A percentile compares a stretch with the other conserved stretches of the same genome.
These are phyloP conservation scores for Actinopyga echinites DNA, from an alignment of 53 echinoderm and acorn worm genomes.

Conservation along the genomic window DNA sequence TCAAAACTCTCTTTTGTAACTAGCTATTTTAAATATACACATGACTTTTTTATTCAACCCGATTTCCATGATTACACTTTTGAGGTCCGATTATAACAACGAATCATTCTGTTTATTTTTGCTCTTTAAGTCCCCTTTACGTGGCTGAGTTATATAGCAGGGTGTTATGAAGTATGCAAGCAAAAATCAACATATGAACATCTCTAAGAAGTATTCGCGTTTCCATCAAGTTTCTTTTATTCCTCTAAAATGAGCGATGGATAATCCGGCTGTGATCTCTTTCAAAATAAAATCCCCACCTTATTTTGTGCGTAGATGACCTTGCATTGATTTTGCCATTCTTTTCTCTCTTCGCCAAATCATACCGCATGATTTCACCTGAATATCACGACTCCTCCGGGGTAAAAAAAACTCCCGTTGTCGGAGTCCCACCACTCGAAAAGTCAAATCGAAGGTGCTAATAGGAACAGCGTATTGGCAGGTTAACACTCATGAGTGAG, in stretches of 20 bases:
- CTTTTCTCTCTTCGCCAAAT: constrained; percentile 14
- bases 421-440: constrained; percentile 1
- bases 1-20: too few relatives aligned
- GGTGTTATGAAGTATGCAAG: not conserved
- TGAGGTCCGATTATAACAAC: too few relatives aligned
- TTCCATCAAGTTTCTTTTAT: too few relatives aligned
- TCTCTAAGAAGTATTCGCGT: not conserved
- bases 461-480: constrained; percentile 20
- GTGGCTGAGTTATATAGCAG: too few relatives aligned
- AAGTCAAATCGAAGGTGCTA: constrained; percentile 31
- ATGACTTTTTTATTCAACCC: too few relatives aligned
- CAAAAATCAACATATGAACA: constrained; percentile 16
- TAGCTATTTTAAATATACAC: too few relatives aligned
- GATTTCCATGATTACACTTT: too few relatives aligned
- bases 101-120: too few relatives aligned
- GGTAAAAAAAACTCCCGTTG: constrained; percentile 28
- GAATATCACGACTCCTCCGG: constrained; percentile 22
- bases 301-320: constrained; percentile 19
- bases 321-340: constrained; percentile 6
- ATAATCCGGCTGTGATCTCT: not conserved
- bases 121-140: too few relatives aligned
- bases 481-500: constrained; percentile 3
- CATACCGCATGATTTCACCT: constrained; percentile 23
- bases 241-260: too few relatives aligned
- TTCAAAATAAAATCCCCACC: constrained; percentile 20